A percentile compares a stretch with the other conserved stretches of the same genome.
These are phyloP conservation scores for Indicator indicator DNA, from an alignment of 2,113 vertebrate genomes.

Conservation along the genomic window DNA sequence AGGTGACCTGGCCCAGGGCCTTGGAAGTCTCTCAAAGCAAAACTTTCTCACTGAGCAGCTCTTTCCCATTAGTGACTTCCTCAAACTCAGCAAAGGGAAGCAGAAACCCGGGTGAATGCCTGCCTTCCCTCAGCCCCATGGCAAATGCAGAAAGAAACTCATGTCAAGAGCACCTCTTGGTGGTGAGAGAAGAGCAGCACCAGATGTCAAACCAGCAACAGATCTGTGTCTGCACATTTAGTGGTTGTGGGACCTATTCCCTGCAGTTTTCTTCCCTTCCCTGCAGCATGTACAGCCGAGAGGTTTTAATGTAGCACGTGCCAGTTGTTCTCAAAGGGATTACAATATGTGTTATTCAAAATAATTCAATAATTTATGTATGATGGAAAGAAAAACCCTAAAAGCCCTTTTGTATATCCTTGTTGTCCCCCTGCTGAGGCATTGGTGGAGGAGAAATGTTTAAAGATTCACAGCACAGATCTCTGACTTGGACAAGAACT, in stretches of 20 bases:
- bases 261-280: background rate
- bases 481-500: background rate
- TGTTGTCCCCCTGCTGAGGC: background rate
- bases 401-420: background rate
- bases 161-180: conserved; percentile 48
- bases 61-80: background rate
- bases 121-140: background rate
- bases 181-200: background rate
- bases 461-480: background rate
- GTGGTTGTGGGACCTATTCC: background rate
- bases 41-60: background rate
- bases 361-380: background rate
- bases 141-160: background rate
- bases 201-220: background rate
- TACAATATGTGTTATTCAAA: background rate
- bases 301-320: background rate
- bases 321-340: background rate
- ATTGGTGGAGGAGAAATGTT: background rate
- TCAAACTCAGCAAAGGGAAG: background rate
- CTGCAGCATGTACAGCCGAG: background rate
- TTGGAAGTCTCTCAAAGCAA: background rate
- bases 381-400: background rate
- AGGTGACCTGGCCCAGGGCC: background rate
- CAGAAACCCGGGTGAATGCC: background rate
- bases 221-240: background rate